Evolutionary conservation across 2,797 vertebrate genomes (phyloP), one percentile per base, ranked within the genome.

Genomic region (Sphenopsis melanotis): DNA sequence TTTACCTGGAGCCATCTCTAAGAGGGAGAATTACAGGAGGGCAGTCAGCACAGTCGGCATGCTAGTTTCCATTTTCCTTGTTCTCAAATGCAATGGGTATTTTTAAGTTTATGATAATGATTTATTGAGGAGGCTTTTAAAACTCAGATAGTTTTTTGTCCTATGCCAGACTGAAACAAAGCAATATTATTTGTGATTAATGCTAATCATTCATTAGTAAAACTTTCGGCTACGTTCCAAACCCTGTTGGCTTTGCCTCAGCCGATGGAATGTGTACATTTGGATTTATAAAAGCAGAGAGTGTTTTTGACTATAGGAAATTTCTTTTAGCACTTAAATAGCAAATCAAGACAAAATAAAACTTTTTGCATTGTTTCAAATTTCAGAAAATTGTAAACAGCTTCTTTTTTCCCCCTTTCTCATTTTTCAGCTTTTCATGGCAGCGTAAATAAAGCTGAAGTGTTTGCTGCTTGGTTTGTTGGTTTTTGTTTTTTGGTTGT

Each of bases 181-280:
- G 52, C 71, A 32, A 75, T 83, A 78, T 78, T 94, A 88, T 92
- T 93, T 90, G 60, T n/a, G 37, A 82, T 44, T 91, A 95, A 95
- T 69, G 46, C 27, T 93, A 93, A 83, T 77, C 0, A 0, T 83
- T 96, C 57, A 65, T 72, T 93, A 87, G n/a, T 56, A 94, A 82
- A 84, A 27, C 14, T 83, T 90, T 87, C 68, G 93, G 69, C 44
- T 41, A 74, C 12, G 8, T 66, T 75, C 32, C 78, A 89, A 72
- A 56, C 4, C 27, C 57, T 83, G 59, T 56, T 80, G 57, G 46
- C 68, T 66, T 91, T 92, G 52, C 57, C 74, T 81, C 65, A 85
- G 53, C 36, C 42, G 44, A 72, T 27, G 63, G 78, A 94, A 93
- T 17, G 11, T 15, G 53, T 85, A 60, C n/a, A 59, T 75, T 88